Evolutionary conservation across 2,113 vertebrate species (phyloP).

Genomic region (Leptobrachium ailaonicum): DNA sequence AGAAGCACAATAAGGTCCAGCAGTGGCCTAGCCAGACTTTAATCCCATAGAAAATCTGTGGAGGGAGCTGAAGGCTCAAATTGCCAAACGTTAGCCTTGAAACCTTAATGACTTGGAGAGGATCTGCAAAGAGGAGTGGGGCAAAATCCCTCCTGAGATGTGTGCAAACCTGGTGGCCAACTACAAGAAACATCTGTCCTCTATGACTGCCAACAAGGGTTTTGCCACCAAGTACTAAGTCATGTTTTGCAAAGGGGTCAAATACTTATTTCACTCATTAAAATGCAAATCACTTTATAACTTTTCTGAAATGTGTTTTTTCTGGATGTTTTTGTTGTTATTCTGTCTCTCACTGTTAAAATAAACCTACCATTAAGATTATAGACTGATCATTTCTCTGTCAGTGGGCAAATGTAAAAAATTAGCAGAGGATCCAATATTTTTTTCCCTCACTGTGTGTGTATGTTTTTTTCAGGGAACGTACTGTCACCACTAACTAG

Average conservation of each 20-base stretch:
- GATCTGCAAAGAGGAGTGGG: too few species aligned
- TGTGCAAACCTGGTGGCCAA: too few species aligned
- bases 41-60: neutral
- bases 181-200: too few species aligned
- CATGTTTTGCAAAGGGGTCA: neutral
- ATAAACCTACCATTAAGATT: neutral
- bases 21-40: neutral
- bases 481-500: too few species aligned
- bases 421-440: neutral
- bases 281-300: conserved; percentile 1
- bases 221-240: neutral
- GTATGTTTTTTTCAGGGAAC: too few species aligned
- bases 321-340: neutral
- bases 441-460: neutral
- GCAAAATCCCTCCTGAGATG: too few species aligned
- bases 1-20: neutral
- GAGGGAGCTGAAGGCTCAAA: neutral
- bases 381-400: neutral
- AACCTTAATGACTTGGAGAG: neutral
- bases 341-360: neutral
- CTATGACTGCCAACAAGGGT: too few species aligned
- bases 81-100: neutral
- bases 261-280: conserved; percentile 2
- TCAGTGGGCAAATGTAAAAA: neutral
- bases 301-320: neutral